Evolutionary conservation across 2,797 vertebrate species (phyloP).

Genomic region (Hozukius guyotensis): DNA sequence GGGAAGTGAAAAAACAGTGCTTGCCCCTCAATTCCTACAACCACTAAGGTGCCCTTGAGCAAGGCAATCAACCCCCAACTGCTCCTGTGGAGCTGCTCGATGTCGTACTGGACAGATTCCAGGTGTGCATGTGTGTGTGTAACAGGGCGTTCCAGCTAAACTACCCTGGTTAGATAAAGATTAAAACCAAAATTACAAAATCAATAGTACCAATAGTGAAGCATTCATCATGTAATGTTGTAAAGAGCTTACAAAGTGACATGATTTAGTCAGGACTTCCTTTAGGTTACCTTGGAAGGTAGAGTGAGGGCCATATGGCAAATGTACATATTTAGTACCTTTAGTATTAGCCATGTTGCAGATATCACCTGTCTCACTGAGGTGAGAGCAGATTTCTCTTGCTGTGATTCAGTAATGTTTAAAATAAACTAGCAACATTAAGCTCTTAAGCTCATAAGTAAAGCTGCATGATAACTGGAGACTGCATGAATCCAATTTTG

Average conservation of each 20-base stretch:
- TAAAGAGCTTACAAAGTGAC: background rate
- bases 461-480: slow-evolving; percentile 31
- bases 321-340: background rate
- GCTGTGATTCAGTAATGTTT: slow-evolving; percentile 7
- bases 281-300: background rate
- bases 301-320: background rate
- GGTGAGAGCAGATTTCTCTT: background rate
- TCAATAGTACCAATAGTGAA: slow-evolving; percentile 20
- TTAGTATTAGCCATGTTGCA: background rate
- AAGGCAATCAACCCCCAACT: slow-evolving; percentile 29
- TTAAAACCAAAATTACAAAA: slow-evolving; percentile 25
- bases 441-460: slow-evolving; percentile 36
- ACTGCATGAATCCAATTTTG: slow-evolving; percentile 47
- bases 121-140: background rate
- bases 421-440: slow-evolving; percentile 40
- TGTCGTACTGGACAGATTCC: background rate
- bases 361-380: background rate
- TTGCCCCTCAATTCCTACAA: background rate
- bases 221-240: background rate
- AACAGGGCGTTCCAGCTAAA: slow-evolving; percentile 8
- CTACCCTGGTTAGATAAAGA: slow-evolving; percentile 26
- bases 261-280: background rate
- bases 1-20: background rate
- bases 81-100: slow-evolving; percentile 24
- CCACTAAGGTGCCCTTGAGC: slow-evolving; percentile 33